Percentiles rank a stretch among this genome's conserved stretches.
phyloP scores from a whole-genome alignment of 2,113 vertebrate species.

The Turdus rufiventris region DNA sequence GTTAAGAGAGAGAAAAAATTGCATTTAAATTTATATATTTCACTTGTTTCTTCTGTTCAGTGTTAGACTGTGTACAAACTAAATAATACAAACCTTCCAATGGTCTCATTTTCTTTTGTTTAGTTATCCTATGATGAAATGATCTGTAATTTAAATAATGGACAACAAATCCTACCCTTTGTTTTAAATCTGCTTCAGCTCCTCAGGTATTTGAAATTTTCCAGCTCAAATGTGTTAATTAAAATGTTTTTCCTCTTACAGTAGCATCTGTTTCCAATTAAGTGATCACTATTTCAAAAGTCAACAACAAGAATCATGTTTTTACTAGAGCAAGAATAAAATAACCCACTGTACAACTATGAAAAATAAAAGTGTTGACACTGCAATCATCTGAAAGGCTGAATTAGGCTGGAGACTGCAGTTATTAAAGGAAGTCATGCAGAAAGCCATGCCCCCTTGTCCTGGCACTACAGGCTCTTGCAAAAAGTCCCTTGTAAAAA shows the following conservation, averaged over 20 bases:
- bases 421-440: conserved; percentile 46
- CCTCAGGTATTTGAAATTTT: conserved; percentile 27
- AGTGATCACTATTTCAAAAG: conserved; percentile 52
- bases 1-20: neutral
- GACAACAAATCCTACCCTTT: neutral
- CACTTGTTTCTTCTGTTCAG: neutral
- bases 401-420: conserved; percentile 13
- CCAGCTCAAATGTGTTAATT: conserved; percentile 55
- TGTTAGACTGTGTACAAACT: neutral
- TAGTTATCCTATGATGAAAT: neutral
- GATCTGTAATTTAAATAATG: neutral
- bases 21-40: neutral
- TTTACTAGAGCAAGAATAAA: conserved; percentile 46
- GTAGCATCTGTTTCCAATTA: conserved; percentile 69
- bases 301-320: conserved; percentile 46
- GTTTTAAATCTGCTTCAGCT: neutral
- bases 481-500: neutral
- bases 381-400: conserved; percentile 33
- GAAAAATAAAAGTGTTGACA: conserved; percentile 46
- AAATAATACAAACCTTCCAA: neutral
- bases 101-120: neutral
- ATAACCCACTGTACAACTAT: conserved; percentile 17
- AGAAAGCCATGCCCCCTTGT: conserved; percentile 8
- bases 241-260: conserved; percentile 45
- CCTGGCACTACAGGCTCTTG: rapidly evolving